phyloP scores from a whole-genome alignment of 2,888 invertebrate species.

The Leptogaster cylindrica region DNA sequence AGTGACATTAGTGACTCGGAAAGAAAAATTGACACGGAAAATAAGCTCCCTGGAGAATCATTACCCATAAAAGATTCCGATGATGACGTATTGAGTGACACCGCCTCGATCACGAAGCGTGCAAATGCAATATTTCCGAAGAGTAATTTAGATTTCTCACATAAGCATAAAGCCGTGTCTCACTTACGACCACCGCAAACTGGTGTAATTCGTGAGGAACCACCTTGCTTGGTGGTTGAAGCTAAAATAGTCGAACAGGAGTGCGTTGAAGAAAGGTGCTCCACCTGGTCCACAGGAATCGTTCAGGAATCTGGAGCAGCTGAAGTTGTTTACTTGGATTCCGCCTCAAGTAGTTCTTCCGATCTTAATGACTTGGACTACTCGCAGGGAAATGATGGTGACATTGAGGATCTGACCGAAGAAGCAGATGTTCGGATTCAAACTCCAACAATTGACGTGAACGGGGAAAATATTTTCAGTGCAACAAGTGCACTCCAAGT shows the following conservation, averaged over 20 bases:
- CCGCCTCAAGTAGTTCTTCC: slow-evolving; percentile 70
- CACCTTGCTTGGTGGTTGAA: slow-evolving; percentile 66
- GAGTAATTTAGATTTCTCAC: slow-evolving; percentile 58
- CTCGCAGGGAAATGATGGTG: slow-evolving; percentile 58
- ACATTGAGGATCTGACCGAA: slow-evolving; percentile 63
- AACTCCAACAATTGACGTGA: slow-evolving; percentile 51
- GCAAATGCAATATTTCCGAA: slow-evolving; percentile 61
- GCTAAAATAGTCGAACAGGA: slow-evolving; percentile 67
- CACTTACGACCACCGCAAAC: slow-evolving; percentile 52
- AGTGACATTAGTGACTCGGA: slow-evolving; percentile 71
- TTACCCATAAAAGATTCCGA: slow-evolving; percentile 55
- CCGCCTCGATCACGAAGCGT: slow-evolving; percentile 55
- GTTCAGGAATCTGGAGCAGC: slow-evolving; percentile 67
- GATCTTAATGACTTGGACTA: slow-evolving; percentile 67
- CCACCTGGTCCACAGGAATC: slow-evolving; percentile 63
- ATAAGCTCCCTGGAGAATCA: slow-evolving; percentile 46
- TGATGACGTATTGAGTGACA: slow-evolving; percentile 63
- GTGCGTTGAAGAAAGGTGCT: slow-evolving; percentile 67
- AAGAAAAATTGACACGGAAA: slow-evolving; percentile 59
- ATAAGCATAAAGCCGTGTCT: slow-evolving; percentile 50
- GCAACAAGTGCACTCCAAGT: neutral
- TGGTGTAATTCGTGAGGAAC: slow-evolving; percentile 56
- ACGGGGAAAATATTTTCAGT: slow-evolving; percentile 42
- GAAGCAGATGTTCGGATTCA: slow-evolving; percentile 52
- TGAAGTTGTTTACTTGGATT: slow-evolving; percentile 74